Conservation (phyloP, 2,113 vertebrate genomes). For the Tachycineta bicolor region DNA sequence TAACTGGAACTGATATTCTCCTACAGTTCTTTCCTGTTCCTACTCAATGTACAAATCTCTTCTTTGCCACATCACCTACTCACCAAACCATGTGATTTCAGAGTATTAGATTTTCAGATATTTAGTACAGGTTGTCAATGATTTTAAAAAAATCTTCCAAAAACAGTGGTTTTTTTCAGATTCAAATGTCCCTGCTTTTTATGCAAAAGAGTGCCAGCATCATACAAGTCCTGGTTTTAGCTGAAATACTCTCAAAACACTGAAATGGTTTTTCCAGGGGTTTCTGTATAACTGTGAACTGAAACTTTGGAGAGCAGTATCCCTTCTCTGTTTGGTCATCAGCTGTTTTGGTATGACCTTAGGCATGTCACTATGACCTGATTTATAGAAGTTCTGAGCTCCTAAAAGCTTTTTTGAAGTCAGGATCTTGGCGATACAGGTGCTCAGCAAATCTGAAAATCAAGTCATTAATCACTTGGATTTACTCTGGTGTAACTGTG, state of each 20-base stretch:
- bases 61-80: background rate
- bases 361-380: background rate
- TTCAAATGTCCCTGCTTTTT: background rate
- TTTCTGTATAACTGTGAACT: background rate
- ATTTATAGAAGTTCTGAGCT: background rate
- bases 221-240: background rate
- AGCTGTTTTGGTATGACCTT: background rate
- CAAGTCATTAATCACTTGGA: background rate
- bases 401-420: background rate
- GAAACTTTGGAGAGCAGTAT: background rate
- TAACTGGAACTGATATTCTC: background rate
- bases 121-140: background rate
- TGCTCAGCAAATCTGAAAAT: conserved; percentile 7
- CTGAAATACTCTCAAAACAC: background rate
- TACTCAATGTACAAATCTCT: background rate
- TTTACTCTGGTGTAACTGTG: background rate
- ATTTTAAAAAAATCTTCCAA: background rate
- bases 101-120: background rate
- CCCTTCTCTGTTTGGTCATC: background rate
- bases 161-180: background rate
- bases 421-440: background rate
- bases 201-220: background rate
- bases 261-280: background rate
- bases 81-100: background rate
- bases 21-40: background rate